Evolutionary conservation across 2,797 vertebrate species (phyloP).

Genomic region (Sus cebifrons): DNA sequence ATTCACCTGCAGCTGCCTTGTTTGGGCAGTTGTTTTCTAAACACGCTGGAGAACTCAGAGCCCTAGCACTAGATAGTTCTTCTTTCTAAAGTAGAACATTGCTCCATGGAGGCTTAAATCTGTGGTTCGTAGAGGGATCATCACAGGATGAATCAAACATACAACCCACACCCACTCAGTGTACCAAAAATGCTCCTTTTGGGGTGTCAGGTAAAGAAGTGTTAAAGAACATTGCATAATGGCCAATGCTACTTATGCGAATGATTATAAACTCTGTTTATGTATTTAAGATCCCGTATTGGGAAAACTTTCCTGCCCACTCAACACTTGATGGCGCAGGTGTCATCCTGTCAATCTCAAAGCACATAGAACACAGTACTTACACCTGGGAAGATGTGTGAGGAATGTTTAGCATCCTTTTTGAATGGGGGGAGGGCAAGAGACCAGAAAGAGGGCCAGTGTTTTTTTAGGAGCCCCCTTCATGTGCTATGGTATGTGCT

Average conservation of each 20-base stretch:
- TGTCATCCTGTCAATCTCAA: neutral
- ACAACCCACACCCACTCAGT: conserved; percentile 40
- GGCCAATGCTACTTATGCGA: conserved; percentile 33
- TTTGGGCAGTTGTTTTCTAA: conserved; percentile 60
- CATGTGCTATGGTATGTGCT: neutral
- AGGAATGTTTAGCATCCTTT: neutral
- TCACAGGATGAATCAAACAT: conserved; percentile 57
- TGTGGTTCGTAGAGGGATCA: conserved; percentile 27
- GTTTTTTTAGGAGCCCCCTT: neutral
- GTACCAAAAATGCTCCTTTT: conserved; percentile 15
- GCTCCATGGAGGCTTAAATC: conserved; percentile 42
- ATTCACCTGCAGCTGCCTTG: neutral
- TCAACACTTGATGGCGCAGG: neutral
- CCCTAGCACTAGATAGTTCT: conserved; percentile 27
- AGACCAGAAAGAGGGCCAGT: neutral
- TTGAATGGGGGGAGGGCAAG: neutral
- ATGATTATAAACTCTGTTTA: conserved; percentile 60
- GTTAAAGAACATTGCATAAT: conserved; percentile 3
- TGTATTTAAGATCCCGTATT: neutral
- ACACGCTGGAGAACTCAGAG: neutral
- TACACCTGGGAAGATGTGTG: neutral
- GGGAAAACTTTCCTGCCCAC: conserved; percentile 64
- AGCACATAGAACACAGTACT: neutral
- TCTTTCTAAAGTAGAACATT: conserved; percentile 26
- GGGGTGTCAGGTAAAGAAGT: conserved; percentile 52